These are phyloP conservation scores for Muricea muricata DNA, from an alignment of 92 coral and sea anemone species.

Conservation along the genomic window DNA sequence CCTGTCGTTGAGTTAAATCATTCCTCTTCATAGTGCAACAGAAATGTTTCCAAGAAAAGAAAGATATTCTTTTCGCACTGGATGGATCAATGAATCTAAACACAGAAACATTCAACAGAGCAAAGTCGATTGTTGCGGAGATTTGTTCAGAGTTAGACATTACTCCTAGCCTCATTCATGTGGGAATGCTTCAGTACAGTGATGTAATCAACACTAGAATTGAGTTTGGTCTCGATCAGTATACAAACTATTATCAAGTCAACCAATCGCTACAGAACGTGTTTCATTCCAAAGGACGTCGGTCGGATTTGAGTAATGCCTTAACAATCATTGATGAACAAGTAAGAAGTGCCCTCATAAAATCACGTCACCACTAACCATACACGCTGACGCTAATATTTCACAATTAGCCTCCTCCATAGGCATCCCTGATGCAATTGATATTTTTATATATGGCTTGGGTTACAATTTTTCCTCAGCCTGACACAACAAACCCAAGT, in stretches of 20 bases:
- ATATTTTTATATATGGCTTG: no score
- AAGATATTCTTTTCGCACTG: constrained; percentile 32
- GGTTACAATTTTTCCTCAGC: no score
- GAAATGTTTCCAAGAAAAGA: constrained; percentile 42
- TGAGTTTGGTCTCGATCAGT: constrained; percentile 31
- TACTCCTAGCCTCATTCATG: constrained; percentile 19
- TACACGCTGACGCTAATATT: no score
- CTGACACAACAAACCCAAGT: no score
- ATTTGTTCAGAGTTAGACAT: constrained; percentile 6
- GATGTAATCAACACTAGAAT: constrained; percentile 29
- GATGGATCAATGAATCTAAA: constrained; percentile 14
- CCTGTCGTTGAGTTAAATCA: no score
- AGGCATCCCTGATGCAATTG: no score
- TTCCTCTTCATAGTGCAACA: not conserved
- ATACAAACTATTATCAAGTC: constrained; percentile 6
- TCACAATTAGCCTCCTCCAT: no score
- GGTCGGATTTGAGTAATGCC: constrained; percentile 13
- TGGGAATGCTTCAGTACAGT: constrained; percentile 31
- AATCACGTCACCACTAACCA: no score
- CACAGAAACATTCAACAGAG: not conserved
- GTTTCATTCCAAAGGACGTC: not conserved
- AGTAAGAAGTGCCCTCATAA: not conserved
- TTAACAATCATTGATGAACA: constrained; percentile 12
- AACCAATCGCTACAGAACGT: constrained; percentile 5
- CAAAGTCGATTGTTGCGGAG: not conserved